A percentile compares a stretch with the other conserved stretches of the same genome.
phyloP scores from a whole-genome alignment of 1,140 invertebrate species.

The Saccostrea cuccullata region DNA sequence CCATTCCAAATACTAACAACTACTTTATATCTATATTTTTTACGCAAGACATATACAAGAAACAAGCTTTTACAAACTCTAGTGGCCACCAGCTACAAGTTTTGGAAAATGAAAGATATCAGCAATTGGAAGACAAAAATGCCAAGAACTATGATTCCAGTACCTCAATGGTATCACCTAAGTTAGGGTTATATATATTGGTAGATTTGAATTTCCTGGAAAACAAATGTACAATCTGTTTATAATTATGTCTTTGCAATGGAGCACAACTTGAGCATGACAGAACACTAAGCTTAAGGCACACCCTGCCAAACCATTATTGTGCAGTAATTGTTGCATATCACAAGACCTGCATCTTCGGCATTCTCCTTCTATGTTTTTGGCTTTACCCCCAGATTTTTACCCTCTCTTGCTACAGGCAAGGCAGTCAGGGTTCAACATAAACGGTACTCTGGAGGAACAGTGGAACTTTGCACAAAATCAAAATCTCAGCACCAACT shows the following conservation, averaged over 20 bases:
- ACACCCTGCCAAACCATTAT: conserved; percentile 16
- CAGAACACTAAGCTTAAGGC: neutral
- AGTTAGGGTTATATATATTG: neutral
- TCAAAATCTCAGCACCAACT: neutral
- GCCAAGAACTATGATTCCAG: too few species aligned
- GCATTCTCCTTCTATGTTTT: neutral
- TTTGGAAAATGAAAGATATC: too few species aligned
- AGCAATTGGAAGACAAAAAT: too few species aligned
- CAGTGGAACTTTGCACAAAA: neutral
- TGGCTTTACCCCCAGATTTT: conserved; percentile 22
- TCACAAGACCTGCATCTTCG: neutral
- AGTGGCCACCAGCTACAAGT: too few species aligned
- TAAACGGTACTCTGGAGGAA: neutral
- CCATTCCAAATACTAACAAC: too few species aligned
- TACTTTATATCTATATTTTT: too few species aligned
- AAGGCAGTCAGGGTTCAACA: neutral
- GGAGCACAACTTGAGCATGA: conserved; percentile 27
- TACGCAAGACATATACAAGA: too few species aligned
- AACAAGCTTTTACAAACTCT: too few species aligned
- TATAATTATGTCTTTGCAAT: conserved; percentile 36
- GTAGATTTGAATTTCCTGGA: neutral
- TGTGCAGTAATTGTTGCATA: conserved; percentile 33
- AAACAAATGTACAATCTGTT: conserved; percentile 11
- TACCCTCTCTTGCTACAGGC: neutral
- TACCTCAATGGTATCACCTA: too few species aligned